Base-by-base conservation (phyloP, 2,797 vertebrate species). In the Enteromius anoplus region DNA sequence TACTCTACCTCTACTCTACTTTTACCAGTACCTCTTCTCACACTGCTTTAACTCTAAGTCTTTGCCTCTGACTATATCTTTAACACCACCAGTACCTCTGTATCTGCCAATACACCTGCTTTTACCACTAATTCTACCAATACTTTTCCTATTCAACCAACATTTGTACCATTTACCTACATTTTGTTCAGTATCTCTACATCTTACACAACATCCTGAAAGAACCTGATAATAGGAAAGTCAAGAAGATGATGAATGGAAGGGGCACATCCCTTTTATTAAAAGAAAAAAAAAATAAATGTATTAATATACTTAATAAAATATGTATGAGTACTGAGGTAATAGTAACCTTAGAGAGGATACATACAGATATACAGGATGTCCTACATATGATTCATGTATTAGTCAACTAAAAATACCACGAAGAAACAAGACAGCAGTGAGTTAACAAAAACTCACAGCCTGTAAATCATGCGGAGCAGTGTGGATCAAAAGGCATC, bases 401-500 rank as follows among this genome's bases (percentile, higher is more conserved):
- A 81, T 73, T 81, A 51, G 55, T 60, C 14, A 60, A 72, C 29
- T 47, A 51, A 78, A 47, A 51, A 66, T 37, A 62, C 32, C 21
- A 32, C 19, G 42, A 79, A 42, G 3, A 15, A 75, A 78, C 37
- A 32, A 72, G 47, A 66, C 75, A 78, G 37, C 49, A 51, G 26
- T 68, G 64, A 69, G 64, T 75, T 62, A 80, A 73, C 53, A 53
- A 66, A 75, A 75, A 37, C 32, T 11, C 45, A 53, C 32, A 14
- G 80, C 42, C 32, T 75, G 62, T 82, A 75, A 82, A 75, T 76
- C 72, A 77, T 47, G 71, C 23, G 9, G 55, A 80, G 49, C 75
- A 37, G 19, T 51, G 68, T 47, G 68, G 55, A 69, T 83, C 70
- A 86, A 83, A 78, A 75, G 51, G 75, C 70, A 42, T 72, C 82